A percentile compares a stretch with the other conserved stretches of the same genome.
Evolutionary conservation across 1,140 invertebrate genomes (phyloP).

Genomic region (Scylla paramamosain): DNA sequence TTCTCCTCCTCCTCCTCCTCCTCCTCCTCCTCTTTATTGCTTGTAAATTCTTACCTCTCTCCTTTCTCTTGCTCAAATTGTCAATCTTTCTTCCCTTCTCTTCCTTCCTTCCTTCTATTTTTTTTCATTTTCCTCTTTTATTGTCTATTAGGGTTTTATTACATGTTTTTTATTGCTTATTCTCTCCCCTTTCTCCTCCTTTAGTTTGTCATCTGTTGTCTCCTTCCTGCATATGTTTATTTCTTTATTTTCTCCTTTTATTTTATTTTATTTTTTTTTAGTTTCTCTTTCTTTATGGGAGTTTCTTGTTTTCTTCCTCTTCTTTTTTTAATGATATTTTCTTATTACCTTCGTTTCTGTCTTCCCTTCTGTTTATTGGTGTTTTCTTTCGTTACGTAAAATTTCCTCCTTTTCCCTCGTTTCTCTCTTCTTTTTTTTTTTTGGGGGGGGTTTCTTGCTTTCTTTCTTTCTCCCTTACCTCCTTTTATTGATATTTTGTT

Average conservation of each 20-base stretch:
- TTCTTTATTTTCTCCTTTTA: background rate
- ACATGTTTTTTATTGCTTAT: background rate
- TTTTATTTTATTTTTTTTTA: background rate
- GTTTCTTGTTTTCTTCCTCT: slow-evolving; percentile 12
- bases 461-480: background rate
- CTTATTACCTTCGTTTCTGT: background rate
- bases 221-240: background rate
- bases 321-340: background rate
- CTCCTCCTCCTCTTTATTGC: background rate
- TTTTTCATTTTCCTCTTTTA: background rate
- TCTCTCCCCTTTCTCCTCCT: background rate
- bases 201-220: background rate
- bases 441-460: background rate
- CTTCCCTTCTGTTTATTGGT: background rate
- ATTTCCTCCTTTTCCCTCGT: background rate
- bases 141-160: background rate
- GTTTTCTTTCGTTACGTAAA: background rate
- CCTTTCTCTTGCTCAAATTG: background rate
- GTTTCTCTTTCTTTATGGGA: background rate
- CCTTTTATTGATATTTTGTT: background rate
- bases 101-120: background rate
- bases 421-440: background rate
- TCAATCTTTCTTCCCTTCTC: background rate
- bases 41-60: background rate
- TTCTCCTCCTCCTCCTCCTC: too few relatives aligned